Base-by-base conservation (phyloP, 2,797 vertebrate species). In the Pempheris klunzingeri region DNA sequence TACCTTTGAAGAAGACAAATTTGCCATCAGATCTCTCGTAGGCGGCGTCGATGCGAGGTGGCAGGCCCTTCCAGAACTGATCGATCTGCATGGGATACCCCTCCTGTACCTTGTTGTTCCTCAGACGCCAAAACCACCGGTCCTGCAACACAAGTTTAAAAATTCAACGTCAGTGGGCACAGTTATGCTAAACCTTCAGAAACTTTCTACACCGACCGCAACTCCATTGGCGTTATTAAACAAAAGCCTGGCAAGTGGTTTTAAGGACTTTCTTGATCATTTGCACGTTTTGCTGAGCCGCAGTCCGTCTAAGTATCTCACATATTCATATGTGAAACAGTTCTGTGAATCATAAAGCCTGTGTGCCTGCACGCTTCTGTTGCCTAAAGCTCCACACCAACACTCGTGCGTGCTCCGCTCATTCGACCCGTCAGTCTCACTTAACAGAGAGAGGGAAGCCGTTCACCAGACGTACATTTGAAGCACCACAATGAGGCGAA, bases 1-100 rank as follows among this genome's bases (percentile, higher is more conserved):
- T 95, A 99, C 98, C 98, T 98, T 98, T 99, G 91, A 99, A 99
- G 93, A 99, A 99, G 77, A 99, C 97, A 11, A 99, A 98, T 92
- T 97, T 98, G 3, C 98, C 98, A 18, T 99, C 98, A 0, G 98
- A 96, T 34, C 98, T 95, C 91, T 99, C 98, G 0, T 99, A 99
- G 71, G 98, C 98, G 0, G 98, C 98, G 1, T 99, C 98, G 46
- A 99, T 98, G 87, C 95, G 96, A 20, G 97, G 91, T 0, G 98
- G 98, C 30, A 99, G 95, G 10, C 98, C 98, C 66, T 98, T 99
- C 98, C 98, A 99, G 93, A 99, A 99, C 90, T 99, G 97, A 74
- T 98, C 97, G 0, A 99, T 99, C 88, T 98, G 97, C 97, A 99
- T 99, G 52, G 98, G 98, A 39, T 99, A 99, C 0, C 98, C 98